A percentile compares a stretch with the other conserved stretches of the same genome.
Evolutionary conservation across 2,113 vertebrate genomes (phyloP).

Genomic region (Bostrychus sinensis): DNA sequence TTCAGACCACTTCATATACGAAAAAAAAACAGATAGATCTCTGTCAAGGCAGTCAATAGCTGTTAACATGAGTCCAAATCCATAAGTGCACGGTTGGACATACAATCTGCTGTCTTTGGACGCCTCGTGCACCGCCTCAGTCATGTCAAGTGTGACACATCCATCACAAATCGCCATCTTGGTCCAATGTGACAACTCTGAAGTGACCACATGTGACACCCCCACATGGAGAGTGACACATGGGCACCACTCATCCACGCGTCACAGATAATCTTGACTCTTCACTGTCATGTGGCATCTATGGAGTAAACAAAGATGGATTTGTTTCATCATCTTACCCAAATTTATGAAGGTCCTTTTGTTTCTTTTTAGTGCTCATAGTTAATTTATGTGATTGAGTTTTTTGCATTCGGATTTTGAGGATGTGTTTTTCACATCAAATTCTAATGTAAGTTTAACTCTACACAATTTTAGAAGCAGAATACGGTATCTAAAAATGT

Average conservation of each 20-base stretch:
- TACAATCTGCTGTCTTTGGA: slow-evolving; percentile 12
- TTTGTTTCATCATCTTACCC: slow-evolving; percentile 19
- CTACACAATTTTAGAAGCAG: too few species aligned
- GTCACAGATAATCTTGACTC: slow-evolving; percentile 29
- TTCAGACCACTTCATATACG: not conserved
- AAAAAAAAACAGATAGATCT: slow-evolving; percentile 1
- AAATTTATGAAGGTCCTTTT: not conserved
- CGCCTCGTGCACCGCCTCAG: slow-evolving; percentile 33
- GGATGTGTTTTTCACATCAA: not conserved
- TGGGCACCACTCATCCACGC: not conserved
- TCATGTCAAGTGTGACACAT: slow-evolving; percentile 44
- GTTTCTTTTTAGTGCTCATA: not conserved
- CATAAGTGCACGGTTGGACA: not conserved
- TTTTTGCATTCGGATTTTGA: too few species aligned
- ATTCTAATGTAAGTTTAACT: too few species aligned
- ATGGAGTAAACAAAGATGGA: slow-evolving; percentile 42
- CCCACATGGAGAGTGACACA: slow-evolving; percentile 37
- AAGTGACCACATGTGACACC: slow-evolving; percentile 37
- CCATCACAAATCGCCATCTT: slow-evolving; percentile 22
- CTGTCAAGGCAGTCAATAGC: slow-evolving; percentile 2
- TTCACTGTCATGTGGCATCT: not conserved
- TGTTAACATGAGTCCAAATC: not conserved
- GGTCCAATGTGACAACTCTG: slow-evolving; percentile 20
- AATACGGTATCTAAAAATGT: too few species aligned
- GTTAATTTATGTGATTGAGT: not conserved